These are phyloP conservation scores for Cenopis cana DNA, from an alignment of 2,888 invertebrate genomes.

Conservation along the genomic window DNA sequence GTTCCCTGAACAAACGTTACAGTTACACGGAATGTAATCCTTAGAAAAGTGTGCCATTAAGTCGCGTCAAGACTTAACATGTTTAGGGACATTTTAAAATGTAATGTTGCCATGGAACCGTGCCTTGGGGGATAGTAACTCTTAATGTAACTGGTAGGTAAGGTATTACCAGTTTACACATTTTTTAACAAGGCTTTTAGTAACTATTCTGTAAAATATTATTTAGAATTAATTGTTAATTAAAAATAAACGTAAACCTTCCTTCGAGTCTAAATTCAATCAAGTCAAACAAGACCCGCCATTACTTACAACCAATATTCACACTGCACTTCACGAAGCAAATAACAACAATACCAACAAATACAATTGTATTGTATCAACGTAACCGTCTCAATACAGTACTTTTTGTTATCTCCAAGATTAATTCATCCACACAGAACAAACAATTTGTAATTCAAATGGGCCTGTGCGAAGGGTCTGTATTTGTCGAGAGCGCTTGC, in stretches of 20 bases:
- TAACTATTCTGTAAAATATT: background rate
- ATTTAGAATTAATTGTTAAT: too few species aligned
- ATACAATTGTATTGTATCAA: conserved; percentile 10
- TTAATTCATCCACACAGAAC: conserved; percentile 42
- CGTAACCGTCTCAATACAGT: conserved; percentile 17
- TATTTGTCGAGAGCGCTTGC: conserved; percentile 29
- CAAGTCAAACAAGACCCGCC: background rate
- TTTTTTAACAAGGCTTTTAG: background rate
- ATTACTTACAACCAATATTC: conserved; percentile 3
- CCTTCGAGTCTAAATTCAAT: background rate
- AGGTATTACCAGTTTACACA: background rate
- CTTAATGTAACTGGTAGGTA: background rate
- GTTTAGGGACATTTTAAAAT: conserved; percentile 18
- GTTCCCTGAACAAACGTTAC: conserved; percentile 4
- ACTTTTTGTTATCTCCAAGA: conserved; percentile 35
- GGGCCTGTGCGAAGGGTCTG: conserved; percentile 40
- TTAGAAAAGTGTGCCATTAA: conserved; percentile 21
- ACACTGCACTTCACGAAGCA: background rate
- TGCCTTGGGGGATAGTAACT: conserved; percentile 9
- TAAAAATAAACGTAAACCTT: too few species aligned
- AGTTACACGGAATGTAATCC: conserved; percentile 16
- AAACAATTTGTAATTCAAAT: conserved; percentile 45
- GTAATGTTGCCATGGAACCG: background rate
- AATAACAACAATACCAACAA: conserved; percentile 4
- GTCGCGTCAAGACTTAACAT: conserved; percentile 7